Evolutionary conservation across 2,888 invertebrate species (phyloP).

Genomic region (Tenthredo mesomela): DNA sequence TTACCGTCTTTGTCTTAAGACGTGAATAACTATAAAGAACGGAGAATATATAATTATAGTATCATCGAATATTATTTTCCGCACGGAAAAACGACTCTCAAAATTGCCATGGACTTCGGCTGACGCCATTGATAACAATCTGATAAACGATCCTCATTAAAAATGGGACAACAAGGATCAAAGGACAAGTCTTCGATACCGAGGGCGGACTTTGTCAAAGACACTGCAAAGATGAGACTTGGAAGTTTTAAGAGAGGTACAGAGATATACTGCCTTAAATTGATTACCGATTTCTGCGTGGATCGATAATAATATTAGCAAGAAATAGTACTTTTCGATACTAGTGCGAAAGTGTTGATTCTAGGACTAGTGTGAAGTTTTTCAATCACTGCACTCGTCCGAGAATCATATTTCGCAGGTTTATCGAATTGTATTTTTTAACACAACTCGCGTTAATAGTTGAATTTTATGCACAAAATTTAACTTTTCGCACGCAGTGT

Average conservation of each 20-base stretch:
- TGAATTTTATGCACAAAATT: too few species aligned
- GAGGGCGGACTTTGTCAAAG: slow-evolving; percentile 73
- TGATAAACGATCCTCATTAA: slow-evolving; percentile 27
- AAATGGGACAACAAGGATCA: slow-evolving; percentile 75
- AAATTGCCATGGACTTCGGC: slow-evolving; percentile 35
- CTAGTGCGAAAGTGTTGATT: too few species aligned
- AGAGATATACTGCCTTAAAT: not conserved
- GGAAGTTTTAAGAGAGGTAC: slow-evolving; percentile 75
- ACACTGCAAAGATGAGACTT: slow-evolving; percentile 73
- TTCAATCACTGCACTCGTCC: too few species aligned
- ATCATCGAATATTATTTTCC: too few species aligned
- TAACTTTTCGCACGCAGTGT: too few species aligned
- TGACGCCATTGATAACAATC: not conserved
- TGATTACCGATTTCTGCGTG: not conserved
- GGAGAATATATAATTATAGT: too few species aligned
- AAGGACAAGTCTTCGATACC: slow-evolving; percentile 69
- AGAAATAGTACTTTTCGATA: too few species aligned
- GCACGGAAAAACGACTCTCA: not conserved
- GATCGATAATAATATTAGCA: not conserved
- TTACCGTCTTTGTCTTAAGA: not conserved
- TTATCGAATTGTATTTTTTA: too few species aligned
- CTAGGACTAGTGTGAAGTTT: too few species aligned
- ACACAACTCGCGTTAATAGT: too few species aligned
- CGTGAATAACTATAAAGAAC: not conserved
- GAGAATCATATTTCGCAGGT: too few species aligned